Conservation (phyloP, 2,113 vertebrate genomes). For the Gopherus evgoodei region DNA sequence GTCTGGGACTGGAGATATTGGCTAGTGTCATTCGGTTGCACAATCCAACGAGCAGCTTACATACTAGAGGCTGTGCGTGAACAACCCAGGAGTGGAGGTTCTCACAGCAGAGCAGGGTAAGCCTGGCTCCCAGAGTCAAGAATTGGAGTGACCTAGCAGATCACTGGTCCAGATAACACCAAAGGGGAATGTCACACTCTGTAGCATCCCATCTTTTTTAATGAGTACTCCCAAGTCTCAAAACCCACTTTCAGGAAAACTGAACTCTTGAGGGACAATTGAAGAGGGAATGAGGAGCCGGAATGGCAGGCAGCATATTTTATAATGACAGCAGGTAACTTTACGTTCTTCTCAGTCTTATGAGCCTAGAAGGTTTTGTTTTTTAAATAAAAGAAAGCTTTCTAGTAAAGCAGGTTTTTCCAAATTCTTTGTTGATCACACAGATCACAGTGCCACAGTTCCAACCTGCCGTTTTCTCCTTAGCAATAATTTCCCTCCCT, state of each 20-base stretch:
- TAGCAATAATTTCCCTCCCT: neutral
- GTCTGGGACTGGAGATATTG: too few relatives aligned
- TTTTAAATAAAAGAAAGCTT: conserved; percentile 41
- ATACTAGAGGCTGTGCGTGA: too few relatives aligned
- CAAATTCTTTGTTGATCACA: conserved; percentile 5
- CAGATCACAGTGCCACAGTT: neutral
- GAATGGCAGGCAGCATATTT: conserved; percentile 41
- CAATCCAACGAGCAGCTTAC: too few relatives aligned
- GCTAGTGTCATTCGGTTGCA: too few relatives aligned
- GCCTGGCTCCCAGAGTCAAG: too few relatives aligned
- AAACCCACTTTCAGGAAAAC: conserved; percentile 20
- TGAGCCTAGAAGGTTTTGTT: neutral
- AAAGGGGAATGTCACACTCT: neutral
- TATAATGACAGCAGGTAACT: conserved; percentile 27
- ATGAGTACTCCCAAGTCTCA: conserved; percentile 43
- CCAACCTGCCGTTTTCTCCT: conserved; percentile 1
- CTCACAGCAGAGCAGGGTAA: too few relatives aligned
- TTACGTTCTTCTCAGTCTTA: conserved; percentile 53
- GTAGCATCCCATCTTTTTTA: conserved; percentile 8
- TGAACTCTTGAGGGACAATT: conserved; percentile 43
- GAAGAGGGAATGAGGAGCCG: conserved; percentile 43
- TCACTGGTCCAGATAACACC: too few relatives aligned
- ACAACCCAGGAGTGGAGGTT: too few relatives aligned
- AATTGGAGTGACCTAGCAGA: too few relatives aligned
- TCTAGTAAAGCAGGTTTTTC: conserved; percentile 3